Evolutionary conservation across 2,113 vertebrate species (phyloP), one percentile per base, ranked within the genome.

Genomic region (Solea senegalensis): DNA sequence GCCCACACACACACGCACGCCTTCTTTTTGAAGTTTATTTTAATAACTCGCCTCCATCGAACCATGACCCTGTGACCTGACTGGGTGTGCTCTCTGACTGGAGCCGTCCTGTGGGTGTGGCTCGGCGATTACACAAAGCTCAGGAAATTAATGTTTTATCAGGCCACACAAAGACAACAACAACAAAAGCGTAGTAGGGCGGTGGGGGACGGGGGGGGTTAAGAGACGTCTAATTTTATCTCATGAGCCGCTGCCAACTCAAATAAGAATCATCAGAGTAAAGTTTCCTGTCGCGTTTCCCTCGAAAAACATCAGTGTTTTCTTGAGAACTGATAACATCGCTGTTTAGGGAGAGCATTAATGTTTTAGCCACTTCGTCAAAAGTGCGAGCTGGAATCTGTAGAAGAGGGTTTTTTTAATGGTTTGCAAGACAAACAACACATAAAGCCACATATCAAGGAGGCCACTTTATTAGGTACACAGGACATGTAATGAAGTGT

Each of bases 141-240:
- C 88, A 84, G 91, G 91, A 92, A 92, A 92, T 91, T 76, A 88
- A 90, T 82, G 87, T 91, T 91, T 91, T 91, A 90, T 91, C 90
- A 91, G 87, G 45, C 86, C 74, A 76, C 59, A 43, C 53, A 84
- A 82, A 81, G 65, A 86, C 73, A 86, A 88, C 87, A 90, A 86
- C 82, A 88, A 74, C 83, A 85, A 34, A 34, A 61, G 72, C 16
- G 5, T 67, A 50, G 72, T 64, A 21, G 74, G 81, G 80, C 64
- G 77, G 83, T 65, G 66, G 80, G 44, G 72, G n/a, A n/a, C n/a
- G 82, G 78, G 65, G 77, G 81, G 65, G 67, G 80, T 65, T 73
- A 41, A 72, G 43, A 76, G 60, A 43, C 0, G 0, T 80, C 88
- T 89, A 91, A 84, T 84, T 90, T 90, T 91, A 91, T 89, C 88